A percentile compares a stretch with the other conserved stretches of the same genome.
These are phyloP conservation scores for Carcina quercana DNA, from an alignment of 2,888 invertebrate species.

Conservation along the genomic window DNA sequence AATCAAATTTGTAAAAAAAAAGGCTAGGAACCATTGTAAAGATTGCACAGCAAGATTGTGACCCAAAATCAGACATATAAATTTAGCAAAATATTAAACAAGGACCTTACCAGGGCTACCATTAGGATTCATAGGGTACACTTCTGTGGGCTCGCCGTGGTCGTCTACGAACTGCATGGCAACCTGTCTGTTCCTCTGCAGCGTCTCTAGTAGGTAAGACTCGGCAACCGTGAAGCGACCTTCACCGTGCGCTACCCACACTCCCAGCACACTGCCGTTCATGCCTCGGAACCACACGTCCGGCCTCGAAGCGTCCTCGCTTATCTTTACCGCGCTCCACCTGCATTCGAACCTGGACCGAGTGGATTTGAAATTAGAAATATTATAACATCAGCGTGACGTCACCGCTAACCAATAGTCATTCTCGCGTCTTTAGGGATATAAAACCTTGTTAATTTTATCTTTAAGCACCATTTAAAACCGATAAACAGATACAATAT, in stretches of 20 bases:
- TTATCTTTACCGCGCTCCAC: slow-evolving; percentile 85
- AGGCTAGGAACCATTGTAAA: no score
- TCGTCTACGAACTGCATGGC: slow-evolving; percentile 92
- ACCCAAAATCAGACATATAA: no score
- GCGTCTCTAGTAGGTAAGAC: slow-evolving; percentile 49
- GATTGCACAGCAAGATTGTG: no score
- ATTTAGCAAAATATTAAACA: no score
- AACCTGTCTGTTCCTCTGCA: slow-evolving; percentile 77
- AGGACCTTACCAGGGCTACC: slow-evolving; percentile 85
- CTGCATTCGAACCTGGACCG: slow-evolving; percentile 78
- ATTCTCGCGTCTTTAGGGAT: background rate
- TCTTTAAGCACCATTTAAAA: no score
- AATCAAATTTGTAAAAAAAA: no score
- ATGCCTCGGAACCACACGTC: slow-evolving; percentile 94
- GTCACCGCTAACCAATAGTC: background rate
- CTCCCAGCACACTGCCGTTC: slow-evolving; percentile 90
- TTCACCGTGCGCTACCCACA: slow-evolving; percentile 98
- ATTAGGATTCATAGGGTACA: slow-evolving; percentile 96
- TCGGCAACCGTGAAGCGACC: slow-evolving; percentile 78
- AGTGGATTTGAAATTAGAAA: no score
- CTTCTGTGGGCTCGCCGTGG: slow-evolving; percentile 80
- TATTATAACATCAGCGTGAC: background rate
- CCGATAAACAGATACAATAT: no score
- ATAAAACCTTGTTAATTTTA: no score
- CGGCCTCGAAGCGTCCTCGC: slow-evolving; percentile 66